These are phyloP conservation scores for Anoplolepis gracilipes DNA, from an alignment of 1,140 invertebrate genomes.

Conservation along the genomic window DNA sequence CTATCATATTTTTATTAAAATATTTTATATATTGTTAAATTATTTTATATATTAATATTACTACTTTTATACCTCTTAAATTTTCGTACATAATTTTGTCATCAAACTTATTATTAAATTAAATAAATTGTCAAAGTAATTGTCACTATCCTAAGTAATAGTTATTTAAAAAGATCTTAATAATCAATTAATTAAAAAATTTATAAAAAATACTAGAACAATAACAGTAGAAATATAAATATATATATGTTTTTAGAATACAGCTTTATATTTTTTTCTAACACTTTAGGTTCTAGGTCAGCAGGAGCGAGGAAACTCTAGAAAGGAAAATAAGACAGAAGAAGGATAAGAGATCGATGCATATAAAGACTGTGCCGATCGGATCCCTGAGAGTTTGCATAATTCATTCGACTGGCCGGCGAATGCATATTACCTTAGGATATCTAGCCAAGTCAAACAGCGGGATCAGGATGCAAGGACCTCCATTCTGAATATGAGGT, in stretches of 20 bases:
- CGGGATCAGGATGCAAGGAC: conserved; percentile 75
- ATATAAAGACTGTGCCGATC: conserved; percentile 73
- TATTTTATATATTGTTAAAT: no score
- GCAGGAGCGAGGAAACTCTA: conserved; percentile 66
- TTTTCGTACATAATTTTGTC: not conserved
- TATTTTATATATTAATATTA: not conserved
- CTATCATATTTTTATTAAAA: not conserved
- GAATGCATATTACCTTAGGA: conserved; percentile 78
- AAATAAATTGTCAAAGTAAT: not conserved
- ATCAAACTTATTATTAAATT: not conserved
- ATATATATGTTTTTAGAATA: not conserved
- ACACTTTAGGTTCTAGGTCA: conserved; percentile 74
- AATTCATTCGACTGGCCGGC: conserved; percentile 75
- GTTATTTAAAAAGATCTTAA: not conserved
- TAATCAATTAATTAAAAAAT: not conserved
- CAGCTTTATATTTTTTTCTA: not conserved
- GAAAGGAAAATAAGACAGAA: conserved; percentile 42
- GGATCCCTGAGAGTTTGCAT: conserved; percentile 75
- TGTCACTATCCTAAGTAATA: not conserved
- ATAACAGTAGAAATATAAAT: not conserved
- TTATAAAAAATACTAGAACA: not conserved
- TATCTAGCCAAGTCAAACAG: conserved; percentile 68
- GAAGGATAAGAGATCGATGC: conserved; percentile 73
- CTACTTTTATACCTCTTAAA: not conserved
- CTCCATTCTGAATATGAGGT: conserved; percentile 76